A percentile compares a stretch with the other conserved stretches of the same genome.
These are phyloP conservation scores for Stegana nigrithorax DNA, from an alignment of 2,888 invertebrate species.

Conservation along the genomic window DNA sequence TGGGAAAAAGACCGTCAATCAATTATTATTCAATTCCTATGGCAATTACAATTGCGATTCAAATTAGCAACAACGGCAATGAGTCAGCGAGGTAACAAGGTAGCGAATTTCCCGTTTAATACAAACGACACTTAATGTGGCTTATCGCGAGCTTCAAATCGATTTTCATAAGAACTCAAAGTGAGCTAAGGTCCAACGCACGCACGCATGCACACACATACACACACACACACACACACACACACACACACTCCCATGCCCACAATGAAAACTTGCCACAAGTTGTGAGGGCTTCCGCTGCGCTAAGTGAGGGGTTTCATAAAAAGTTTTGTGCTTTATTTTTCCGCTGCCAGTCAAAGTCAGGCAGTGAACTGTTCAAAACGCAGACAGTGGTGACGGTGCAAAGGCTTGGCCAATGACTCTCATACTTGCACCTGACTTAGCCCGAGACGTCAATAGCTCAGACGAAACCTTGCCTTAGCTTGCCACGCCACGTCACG, in stretches of 20 bases:
- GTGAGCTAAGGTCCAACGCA: no score
- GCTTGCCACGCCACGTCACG: no score
- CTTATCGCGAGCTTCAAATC: slow-evolving; percentile 46
- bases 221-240: no score
- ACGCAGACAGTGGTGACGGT: no score
- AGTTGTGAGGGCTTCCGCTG: not conserved
- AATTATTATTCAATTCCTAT: slow-evolving; percentile 57
- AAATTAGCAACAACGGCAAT: slow-evolving; percentile 23
- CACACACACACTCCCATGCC: no score
- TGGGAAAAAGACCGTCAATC: slow-evolving; percentile 45
- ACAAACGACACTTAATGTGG: slow-evolving; percentile 34
- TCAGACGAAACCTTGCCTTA: no score
- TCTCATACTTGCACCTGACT: no score
- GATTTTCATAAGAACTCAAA: no score
- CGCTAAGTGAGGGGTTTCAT: not conserved
- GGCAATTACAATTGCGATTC: slow-evolving; percentile 29
- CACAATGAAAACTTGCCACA: no score
- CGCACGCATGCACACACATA: no score
- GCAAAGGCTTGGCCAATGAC: not conserved
- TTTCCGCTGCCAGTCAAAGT: slow-evolving; percentile 22
- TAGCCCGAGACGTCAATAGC: no score
- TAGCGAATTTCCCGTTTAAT: no score
- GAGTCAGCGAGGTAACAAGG: not conserved
- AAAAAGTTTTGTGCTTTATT: slow-evolving; percentile 29
- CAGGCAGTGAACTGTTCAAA: not conserved